Conservation (phyloP, 2,888 invertebrate species). For the Orthosia cruda region DNA sequence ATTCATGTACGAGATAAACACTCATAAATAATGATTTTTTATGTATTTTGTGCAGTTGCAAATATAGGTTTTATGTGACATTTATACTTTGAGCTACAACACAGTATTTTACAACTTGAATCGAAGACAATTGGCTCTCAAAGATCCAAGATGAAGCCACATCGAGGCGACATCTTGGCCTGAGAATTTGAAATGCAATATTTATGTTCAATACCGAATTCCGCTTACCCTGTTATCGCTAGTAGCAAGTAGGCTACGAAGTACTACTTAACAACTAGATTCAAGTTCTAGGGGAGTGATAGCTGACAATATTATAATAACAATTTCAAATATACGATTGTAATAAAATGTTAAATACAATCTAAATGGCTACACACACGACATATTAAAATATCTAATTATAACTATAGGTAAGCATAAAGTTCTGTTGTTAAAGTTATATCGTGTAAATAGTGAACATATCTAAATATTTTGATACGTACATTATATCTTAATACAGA, state of each 20-base stretch:
- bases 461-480: constrained; percentile 61
- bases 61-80: constrained; percentile 27
- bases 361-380: constrained; percentile 2
- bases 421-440: constrained; percentile 14
- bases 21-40: background rate
- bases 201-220: constrained; percentile 53
- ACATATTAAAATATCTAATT: background rate
- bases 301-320: constrained; percentile 56
- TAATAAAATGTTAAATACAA: constrained; percentile 16
- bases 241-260: constrained; percentile 25
- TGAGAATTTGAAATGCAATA: constrained; percentile 43
- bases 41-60: constrained; percentile 2
- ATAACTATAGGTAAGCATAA: background rate
- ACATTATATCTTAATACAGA: constrained; percentile 19
- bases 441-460: constrained; percentile 53
- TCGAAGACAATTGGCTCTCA: background rate
- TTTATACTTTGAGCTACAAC: constrained; percentile 7
- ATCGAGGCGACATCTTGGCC: background rate
- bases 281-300: constrained; percentile 32
- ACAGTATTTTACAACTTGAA: background rate
- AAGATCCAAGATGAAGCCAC: constrained; percentile 5
- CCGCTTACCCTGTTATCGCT: constrained; percentile 37
- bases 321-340: constrained; percentile 34
- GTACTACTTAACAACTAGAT: constrained; percentile 5
- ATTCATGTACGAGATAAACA: too few relatives aligned